Evolutionary conservation across 2,888 invertebrate species (phyloP).

Genomic region (Liposcelis brunnea): DNA sequence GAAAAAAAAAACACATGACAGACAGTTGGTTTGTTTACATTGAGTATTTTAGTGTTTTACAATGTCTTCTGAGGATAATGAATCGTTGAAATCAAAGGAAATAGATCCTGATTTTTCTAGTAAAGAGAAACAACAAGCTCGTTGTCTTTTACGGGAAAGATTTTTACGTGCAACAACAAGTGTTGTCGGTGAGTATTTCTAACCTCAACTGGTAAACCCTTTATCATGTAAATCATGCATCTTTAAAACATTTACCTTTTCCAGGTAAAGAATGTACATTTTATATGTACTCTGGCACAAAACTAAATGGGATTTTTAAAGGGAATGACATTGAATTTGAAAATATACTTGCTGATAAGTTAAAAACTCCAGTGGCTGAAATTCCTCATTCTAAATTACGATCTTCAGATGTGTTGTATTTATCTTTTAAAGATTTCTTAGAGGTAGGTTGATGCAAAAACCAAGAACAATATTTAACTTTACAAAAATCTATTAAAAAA

Average conservation of each 20-base stretch:
- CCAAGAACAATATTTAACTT: no score
- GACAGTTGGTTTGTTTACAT: no score
- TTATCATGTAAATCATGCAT: conserved; percentile 10
- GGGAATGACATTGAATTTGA: conserved; percentile 26
- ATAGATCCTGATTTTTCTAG: conserved; percentile 2
- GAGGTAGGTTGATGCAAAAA: conserved; percentile 8
- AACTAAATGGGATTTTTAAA: conserved; percentile 25
- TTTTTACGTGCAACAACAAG: conserved; percentile 27
- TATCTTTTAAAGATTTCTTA: not conserved
- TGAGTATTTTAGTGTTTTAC: no score
- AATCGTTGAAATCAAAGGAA: no score
- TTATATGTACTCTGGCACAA: conserved; percentile 26
- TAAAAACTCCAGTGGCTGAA: conserved; percentile 26
- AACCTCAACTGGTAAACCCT: not conserved
- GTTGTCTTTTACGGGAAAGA: conserved; percentile 28
- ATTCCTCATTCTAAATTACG: conserved; percentile 28
- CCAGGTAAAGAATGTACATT: conserved; percentile 26
- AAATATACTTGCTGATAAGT: conserved; percentile 25
- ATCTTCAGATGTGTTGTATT: conserved; percentile 24
- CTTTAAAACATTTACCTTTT: conserved; percentile 14
- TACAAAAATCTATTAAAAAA: no score
- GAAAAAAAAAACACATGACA: no score
- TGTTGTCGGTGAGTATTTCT: conserved; percentile 23
- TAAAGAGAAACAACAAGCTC: conserved; percentile 25
- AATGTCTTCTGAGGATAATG: no score